phyloP scores from a whole-genome alignment of 2,113 vertebrate species.

The Garra rufa region DNA sequence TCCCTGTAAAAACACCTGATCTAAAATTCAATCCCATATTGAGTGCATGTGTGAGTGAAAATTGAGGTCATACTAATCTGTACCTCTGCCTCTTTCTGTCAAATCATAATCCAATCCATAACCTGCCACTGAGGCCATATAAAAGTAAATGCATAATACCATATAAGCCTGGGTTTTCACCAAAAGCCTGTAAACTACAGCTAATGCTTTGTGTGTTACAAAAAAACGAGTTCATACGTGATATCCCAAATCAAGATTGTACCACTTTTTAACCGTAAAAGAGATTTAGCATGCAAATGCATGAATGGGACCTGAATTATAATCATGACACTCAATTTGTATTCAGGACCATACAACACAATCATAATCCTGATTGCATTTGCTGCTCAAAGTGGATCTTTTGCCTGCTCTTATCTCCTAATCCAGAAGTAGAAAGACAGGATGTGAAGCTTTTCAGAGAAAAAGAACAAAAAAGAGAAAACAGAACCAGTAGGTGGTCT shows the following conservation, averaged over 20 bases:
- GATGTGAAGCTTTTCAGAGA: constrained; percentile 41
- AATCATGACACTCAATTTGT: constrained; percentile 47
- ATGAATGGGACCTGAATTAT: constrained; percentile 43
- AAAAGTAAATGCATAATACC: constrained; percentile 34
- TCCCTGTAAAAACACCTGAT: constrained; percentile 9
- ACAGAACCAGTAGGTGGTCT: constrained; percentile 20
- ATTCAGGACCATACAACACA: constrained; percentile 45
- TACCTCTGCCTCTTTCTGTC: constrained; percentile 47
- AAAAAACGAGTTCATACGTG: constrained; percentile 23
- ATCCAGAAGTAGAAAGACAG: constrained; percentile 49
- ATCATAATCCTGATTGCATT: constrained; percentile 56
- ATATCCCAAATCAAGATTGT: constrained; percentile 41
- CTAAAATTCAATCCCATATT: constrained; percentile 41
- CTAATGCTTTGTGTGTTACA: constrained; percentile 34
- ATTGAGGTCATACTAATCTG: constrained; percentile 60
- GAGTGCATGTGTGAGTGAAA: constrained; percentile 46
- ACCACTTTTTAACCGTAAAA: constrained; percentile 42
- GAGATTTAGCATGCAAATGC: constrained; percentile 47
- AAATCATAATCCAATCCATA: constrained; percentile 59
- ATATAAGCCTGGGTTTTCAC: constrained; percentile 49
- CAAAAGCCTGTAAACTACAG: constrained; percentile 34
- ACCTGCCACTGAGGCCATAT: constrained; percentile 43
- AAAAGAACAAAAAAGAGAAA: background rate
- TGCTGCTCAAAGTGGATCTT: constrained; percentile 38
- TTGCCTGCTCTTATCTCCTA: constrained; percentile 47